Conservation (phyloP, 2,113 vertebrate species). For the Tauraco erythrolophus region DNA sequence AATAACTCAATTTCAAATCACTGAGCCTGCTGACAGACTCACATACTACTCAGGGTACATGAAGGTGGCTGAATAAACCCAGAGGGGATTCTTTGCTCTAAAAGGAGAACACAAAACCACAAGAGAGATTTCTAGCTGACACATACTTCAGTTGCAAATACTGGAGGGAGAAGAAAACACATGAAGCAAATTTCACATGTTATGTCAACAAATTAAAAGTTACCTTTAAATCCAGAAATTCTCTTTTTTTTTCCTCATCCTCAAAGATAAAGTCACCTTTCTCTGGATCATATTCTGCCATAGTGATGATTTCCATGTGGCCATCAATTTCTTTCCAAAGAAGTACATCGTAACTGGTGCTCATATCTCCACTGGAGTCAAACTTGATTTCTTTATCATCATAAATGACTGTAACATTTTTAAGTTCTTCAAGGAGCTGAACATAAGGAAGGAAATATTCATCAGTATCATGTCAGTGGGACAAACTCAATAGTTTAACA, state of each 20-base stretch:
- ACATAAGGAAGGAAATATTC: neutral
- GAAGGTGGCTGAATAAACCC: neutral
- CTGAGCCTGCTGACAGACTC: neutral
- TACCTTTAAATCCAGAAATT: constrained; percentile 80
- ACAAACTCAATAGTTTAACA: neutral
- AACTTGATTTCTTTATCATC: constrained; percentile 75
- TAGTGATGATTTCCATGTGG: constrained; percentile 59
- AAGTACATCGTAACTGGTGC: constrained; percentile 81
- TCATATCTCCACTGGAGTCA: constrained; percentile 82
- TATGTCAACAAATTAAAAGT: neutral
- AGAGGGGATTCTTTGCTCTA: neutral
- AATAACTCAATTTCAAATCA: neutral
- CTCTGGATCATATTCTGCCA: constrained; percentile 82
- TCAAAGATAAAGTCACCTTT: constrained; percentile 73
- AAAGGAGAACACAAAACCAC: neutral
- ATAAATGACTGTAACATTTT: constrained; percentile 70
- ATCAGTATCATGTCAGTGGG: neutral
- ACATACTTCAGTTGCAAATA: neutral
- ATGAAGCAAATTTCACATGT: neutral
- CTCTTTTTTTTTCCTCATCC: constrained; percentile 54
- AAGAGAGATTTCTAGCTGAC: neutral
- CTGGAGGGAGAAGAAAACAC: neutral
- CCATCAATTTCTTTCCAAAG: constrained; percentile 80
- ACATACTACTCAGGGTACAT: neutral
- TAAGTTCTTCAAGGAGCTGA: constrained; percentile 81